Base-by-base conservation (phyloP, 53 echinoderm and acorn worm species). In the Antedon mediterranea region DNA sequence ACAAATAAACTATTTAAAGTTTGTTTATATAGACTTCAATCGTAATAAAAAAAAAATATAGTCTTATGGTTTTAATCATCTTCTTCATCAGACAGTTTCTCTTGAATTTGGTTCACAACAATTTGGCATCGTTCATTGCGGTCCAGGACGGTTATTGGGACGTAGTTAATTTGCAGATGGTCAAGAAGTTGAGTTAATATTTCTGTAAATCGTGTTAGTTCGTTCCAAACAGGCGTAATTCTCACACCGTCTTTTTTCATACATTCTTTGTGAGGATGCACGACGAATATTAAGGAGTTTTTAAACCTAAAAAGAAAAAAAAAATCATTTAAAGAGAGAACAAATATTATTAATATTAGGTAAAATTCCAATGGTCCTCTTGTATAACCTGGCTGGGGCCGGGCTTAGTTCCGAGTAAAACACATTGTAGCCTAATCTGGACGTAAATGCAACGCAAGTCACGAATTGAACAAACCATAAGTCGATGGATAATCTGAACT, bases 1-100 rank as follows among this genome's bases (percentile, higher is more conserved):
- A 37, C 4, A 11, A 37, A 37, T 37, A n/a, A n/a, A n/a, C n/a
- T 37, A 37, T 37, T 37, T 37, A 37, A 37, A 11, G 11, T 37
- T 57, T 26, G 7, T 6, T 57, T 2, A 57, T 57, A 11, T 3
- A 57, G 11, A 11, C 57, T 6, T 18, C 57, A 18, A 13, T 57
- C 20, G 15, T 57, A 26, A 57, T 57, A 3, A 81, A 88, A 74
- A 29, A 94, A n/a, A n/a, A n/a, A n/a, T n/a, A n/a, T 37, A 37
- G 37, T 57, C 18, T 57, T 57, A 18, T 57, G 23, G 2, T 57
- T 57, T 23, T 57, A 18, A 23, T 18, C 57, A 23, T 23, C 23
- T 8, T 26, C 57, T 57, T n/a, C n/a, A n/a, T n/a, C n/a, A n/a
- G n/a, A n/a, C n/a, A n/a, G 37, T 37, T 11, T 37, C 11, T 11